Percentiles rank a stretch among this genome's conserved stretches.
phyloP scores from a whole-genome alignment of 2,113 vertebrate genomes.

The Hippolais icterina region DNA sequence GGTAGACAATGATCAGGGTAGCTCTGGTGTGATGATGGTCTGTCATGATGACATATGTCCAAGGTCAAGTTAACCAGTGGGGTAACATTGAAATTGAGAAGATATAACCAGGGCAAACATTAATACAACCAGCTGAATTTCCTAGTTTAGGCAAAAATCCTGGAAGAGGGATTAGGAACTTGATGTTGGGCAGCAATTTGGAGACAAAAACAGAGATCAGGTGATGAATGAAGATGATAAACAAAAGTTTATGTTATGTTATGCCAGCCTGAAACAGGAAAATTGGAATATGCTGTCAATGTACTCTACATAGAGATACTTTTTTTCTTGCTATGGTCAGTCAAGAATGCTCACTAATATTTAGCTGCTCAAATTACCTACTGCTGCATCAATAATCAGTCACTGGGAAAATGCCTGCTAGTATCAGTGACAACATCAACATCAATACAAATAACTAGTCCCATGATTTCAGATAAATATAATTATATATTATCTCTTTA shows the following conservation, averaged over 20 bases:
- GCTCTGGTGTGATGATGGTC: no score
- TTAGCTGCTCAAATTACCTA: not conserved
- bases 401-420: not conserved
- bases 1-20: not conserved
- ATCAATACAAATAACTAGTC: not conserved
- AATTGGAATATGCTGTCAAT: not conserved
- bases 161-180: fast-evolving
- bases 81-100: not conserved
- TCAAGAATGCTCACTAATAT: not conserved
- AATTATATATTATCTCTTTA: not conserved
- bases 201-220: not conserved
- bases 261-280: not conserved
- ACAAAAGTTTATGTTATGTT: not conserved
- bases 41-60: not conserved
- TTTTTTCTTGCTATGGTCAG: not conserved
- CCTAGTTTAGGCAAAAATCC: not conserved
- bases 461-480: not conserved
- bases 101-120: not conserved
- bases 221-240: not conserved
- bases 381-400: not conserved
- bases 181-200: not conserved
- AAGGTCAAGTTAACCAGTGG: not conserved
- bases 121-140: not conserved
- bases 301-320: not conserved
- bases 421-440: not conserved